A percentile compares a stretch with the other conserved stretches of the same genome.
These are phyloP conservation scores for Polymixis flavicincta DNA, from an alignment of 2,888 invertebrate species.

Conservation along the genomic window DNA sequence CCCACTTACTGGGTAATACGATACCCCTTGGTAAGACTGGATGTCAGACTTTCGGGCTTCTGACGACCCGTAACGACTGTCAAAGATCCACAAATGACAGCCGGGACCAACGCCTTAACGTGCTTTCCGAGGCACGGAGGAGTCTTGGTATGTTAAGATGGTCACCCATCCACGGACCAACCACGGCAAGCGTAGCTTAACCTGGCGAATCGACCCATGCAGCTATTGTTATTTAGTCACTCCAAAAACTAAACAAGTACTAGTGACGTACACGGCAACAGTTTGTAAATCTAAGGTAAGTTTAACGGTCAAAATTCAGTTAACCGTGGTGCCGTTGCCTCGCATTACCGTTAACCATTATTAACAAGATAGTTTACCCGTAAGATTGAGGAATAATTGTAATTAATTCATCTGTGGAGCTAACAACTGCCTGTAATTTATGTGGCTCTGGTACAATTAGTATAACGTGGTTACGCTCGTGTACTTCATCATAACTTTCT, in stretches of 20 bases:
- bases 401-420: slow-evolving; percentile 62
- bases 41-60: too few species aligned
- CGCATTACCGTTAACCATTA: slow-evolving; percentile 61
- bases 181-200: too few species aligned
- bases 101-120: too few species aligned
- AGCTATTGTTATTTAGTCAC: too few species aligned
- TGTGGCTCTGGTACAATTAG: slow-evolving; percentile 49
- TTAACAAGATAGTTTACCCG: slow-evolving; percentile 64
- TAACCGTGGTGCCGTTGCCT: slow-evolving; percentile 62
- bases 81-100: too few species aligned
- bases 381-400: slow-evolving; percentile 64
- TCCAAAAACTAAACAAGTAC: slow-evolving; percentile 37
- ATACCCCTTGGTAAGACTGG: too few species aligned
- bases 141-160: too few species aligned
- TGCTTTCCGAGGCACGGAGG: too few species aligned
- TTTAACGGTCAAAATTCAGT: slow-evolving; percentile 64
- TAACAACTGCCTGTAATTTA: slow-evolving; percentile 43
- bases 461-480: slow-evolving; percentile 48
- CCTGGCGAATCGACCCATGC: too few species aligned
- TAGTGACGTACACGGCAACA: slow-evolving; percentile 39
- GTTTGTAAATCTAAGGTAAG: slow-evolving; percentile 48
- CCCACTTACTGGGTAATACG: too few species aligned
- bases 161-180: too few species aligned
- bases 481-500: slow-evolving; percentile 31
- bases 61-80: too few species aligned